Conservation (phyloP, 2,797 vertebrate species). For the Hippocampus kuda region DNA sequence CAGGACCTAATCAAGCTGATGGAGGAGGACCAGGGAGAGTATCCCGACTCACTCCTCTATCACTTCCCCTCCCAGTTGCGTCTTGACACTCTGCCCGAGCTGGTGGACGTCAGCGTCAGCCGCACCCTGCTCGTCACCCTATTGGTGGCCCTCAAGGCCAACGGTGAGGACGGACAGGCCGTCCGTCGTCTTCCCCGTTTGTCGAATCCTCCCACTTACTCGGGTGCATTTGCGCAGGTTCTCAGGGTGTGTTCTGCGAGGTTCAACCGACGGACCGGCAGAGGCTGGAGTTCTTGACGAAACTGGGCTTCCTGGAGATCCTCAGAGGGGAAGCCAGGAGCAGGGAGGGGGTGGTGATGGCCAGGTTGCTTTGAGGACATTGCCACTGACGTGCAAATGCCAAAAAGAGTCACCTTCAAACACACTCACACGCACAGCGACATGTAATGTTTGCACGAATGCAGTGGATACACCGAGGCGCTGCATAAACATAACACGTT, state of each 20-base stretch:
- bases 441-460: constrained; percentile 9
- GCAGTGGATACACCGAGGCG: constrained; percentile 17
- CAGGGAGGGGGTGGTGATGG: constrained; percentile 66
- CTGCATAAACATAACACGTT: not conserved
- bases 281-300: constrained; percentile 75
- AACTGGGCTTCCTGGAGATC: constrained; percentile 77
- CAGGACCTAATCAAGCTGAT: constrained; percentile 69
- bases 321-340: constrained; percentile 66
- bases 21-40: constrained; percentile 67
- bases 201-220: not conserved
- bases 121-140: constrained; percentile 71
- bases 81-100: constrained; percentile 68
- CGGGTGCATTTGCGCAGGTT: constrained; percentile 54
- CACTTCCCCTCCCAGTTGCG: constrained; percentile 79
- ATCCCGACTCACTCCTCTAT: constrained; percentile 73
- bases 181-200: not conserved
- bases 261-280: constrained; percentile 68
- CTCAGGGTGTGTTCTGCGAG: constrained; percentile 78
- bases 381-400: constrained; percentile 11
- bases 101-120: constrained; percentile 72
- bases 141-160: constrained; percentile 73
- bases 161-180: constrained; percentile 52
- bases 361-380: constrained; percentile 67
- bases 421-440: not conserved
- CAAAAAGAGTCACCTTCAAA: constrained; percentile 6